Conservation (phyloP, 2,113 vertebrate species). For the Planiliza haematocheilus region DNA sequence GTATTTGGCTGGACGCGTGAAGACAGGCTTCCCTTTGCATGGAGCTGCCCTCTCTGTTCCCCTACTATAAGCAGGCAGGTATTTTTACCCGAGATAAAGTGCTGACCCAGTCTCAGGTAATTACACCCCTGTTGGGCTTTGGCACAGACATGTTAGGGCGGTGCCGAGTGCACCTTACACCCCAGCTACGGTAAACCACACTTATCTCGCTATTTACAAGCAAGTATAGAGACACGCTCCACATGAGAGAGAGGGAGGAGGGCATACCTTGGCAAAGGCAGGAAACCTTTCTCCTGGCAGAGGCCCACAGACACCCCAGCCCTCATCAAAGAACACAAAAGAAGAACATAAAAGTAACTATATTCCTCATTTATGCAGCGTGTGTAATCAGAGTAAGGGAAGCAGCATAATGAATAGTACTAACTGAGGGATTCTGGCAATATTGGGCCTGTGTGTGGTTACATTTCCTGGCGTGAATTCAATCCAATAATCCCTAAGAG, state of each 20-base stretch:
- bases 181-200: slow-evolving; percentile 74
- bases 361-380: slow-evolving; percentile 57
- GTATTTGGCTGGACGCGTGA: slow-evolving; percentile 47
- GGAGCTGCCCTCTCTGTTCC: slow-evolving; percentile 57
- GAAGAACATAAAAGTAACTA: slow-evolving; percentile 52
- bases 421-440: slow-evolving; percentile 57
- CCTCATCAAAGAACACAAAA: slow-evolving; percentile 44
- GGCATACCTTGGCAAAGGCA: slow-evolving; percentile 73
- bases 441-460: slow-evolving; percentile 54
- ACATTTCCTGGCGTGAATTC: slow-evolving; percentile 66
- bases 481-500: slow-evolving; percentile 74
- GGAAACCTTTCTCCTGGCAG: slow-evolving; percentile 62
- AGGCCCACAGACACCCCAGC: slow-evolving; percentile 50
- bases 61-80: slow-evolving; percentile 73
- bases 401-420: slow-evolving; percentile 33
- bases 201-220: slow-evolving; percentile 78
- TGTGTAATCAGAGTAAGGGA: slow-evolving; percentile 45
- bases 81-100: slow-evolving; percentile 81
- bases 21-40: slow-evolving; percentile 67
- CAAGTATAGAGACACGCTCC: slow-evolving; percentile 56
- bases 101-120: slow-evolving; percentile 82
- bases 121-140: slow-evolving; percentile 80
- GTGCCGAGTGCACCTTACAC: slow-evolving; percentile 76
- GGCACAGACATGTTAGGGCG: slow-evolving; percentile 77
- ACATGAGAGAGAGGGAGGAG: slow-evolving; percentile 66